Conservation (phyloP, 2,888 invertebrate genomes). For the Caradrina clavipalpis region DNA sequence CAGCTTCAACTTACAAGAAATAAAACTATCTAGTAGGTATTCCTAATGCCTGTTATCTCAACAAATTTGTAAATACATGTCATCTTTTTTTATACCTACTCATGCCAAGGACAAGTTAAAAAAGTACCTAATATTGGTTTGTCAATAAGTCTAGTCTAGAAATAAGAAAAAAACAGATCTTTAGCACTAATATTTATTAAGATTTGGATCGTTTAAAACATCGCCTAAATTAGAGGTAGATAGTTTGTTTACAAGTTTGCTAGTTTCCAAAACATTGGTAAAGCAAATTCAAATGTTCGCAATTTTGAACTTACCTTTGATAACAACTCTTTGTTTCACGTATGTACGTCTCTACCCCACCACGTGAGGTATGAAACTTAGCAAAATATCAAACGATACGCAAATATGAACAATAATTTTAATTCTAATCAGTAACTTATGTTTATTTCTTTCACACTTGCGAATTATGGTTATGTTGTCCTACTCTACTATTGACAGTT, state of each 20-base stretch:
- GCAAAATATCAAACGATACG: background rate
- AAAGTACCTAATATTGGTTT: background rate
- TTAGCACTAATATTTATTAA: background rate
- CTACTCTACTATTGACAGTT: conserved; percentile 44
- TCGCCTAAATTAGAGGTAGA: background rate
- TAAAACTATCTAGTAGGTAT: too few relatives aligned
- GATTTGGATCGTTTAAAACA: background rate
- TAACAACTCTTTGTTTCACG: background rate
- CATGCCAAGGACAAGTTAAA: conserved; percentile 22
- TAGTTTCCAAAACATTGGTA: background rate
- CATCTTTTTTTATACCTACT: conserved; percentile 6
- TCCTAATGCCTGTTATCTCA: conserved; percentile 2
- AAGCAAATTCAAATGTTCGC: background rate
- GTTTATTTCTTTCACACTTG: conserved; percentile 48
- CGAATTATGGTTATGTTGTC: conserved; percentile 20
- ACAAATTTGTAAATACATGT: background rate
- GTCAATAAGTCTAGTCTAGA: background rate
- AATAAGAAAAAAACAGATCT: background rate
- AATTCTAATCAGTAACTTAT: conserved; percentile 7
- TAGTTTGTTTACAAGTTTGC: background rate
- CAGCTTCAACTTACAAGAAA: too few relatives aligned
- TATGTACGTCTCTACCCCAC: conserved; percentile 15
- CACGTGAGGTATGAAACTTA: conserved; percentile 19
- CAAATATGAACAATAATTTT: conserved; percentile 7
- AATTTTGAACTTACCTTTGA: conserved; percentile 18